Conservation (phyloP, 1,140 invertebrate species). For the Atta cephalotes region DNA sequence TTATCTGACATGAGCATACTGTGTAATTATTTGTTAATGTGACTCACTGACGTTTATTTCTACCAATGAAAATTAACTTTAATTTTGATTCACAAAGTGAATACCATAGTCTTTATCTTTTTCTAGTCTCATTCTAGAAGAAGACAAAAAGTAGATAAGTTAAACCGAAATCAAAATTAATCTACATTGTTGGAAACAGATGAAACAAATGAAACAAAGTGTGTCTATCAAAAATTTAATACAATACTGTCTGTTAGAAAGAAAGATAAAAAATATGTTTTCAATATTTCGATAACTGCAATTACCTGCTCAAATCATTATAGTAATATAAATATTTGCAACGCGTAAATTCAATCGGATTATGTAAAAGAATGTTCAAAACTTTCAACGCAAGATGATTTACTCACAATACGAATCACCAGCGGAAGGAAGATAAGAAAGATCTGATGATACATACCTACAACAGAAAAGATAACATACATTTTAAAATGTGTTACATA, state of each 20-base stretch:
- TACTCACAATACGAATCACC: constrained; percentile 18
- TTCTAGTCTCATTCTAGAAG: too few relatives aligned
- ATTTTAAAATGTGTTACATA: constrained; percentile 6
- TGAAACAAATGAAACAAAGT: background rate
- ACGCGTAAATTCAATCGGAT: background rate
- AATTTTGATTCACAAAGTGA: too few relatives aligned
- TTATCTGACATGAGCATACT: background rate
- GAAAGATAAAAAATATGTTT: background rate
- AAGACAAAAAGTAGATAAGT: too few relatives aligned
- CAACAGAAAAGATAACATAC: constrained; percentile 26
- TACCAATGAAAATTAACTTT: too few relatives aligned
- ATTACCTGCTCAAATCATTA: background rate
- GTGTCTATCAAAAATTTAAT: background rate
- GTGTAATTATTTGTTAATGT: background rate
- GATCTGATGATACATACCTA: constrained; percentile 39
- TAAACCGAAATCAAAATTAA: too few relatives aligned
- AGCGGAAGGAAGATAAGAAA: background rate
- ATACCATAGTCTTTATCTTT: too few relatives aligned
- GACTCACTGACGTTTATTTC: background rate
- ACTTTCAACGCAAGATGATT: background rate
- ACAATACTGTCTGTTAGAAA: background rate
- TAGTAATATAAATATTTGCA: background rate
- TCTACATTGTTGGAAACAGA: too few relatives aligned
- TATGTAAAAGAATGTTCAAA: background rate
- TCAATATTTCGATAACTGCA: background rate